Base-by-base conservation (phyloP, 92 coral and sea anemone genomes). In the Plumapathes pennacea region DNA sequence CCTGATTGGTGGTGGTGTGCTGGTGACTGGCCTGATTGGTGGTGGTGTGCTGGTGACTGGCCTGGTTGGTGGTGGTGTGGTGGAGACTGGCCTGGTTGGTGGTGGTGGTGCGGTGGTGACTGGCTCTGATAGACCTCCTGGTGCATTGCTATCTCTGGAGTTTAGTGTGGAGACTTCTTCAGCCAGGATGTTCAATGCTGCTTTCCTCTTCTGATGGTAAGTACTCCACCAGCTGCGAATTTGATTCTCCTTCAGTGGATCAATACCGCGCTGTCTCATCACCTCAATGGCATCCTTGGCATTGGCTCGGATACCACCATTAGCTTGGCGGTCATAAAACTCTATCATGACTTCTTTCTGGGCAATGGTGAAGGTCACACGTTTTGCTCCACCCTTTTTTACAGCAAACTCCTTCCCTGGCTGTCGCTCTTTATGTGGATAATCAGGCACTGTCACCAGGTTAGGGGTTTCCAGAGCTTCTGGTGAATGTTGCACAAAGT, bases 161-260 rank as follows among this genome's bases (percentile, higher is more conserved):
- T n/a, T n/a, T n/a, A n/a, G n/a, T 41, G 32, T 40, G 4, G 32
- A 13, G 3, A 34, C 21, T 20, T 55, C 32, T 31, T 45, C 45
- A 20, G 54, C 27, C 2, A 25, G 53, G 23, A 42, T 4, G n/a
- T 52, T 28, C 3, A 26, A 5, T 12, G 64, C 74, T 27, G 32
- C 13, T 56, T 74, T 74, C 14, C 64, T 46, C 24, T 74, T 74
- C 17, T 49, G 65, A 17, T 74, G 61, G 40, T 54, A 74, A 8
- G 60, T 32, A 21, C 81, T 57, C 81, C 81, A 64, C 81, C 74
- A 54, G 25, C 57, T 63, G 12, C 32, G 20, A 6, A 74, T 63
- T 28, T 74, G 81, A 17, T 28, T 10, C 8, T 31, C 57, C 28
- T 73, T 73, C 17, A 73, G 72, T 12, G 69, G 71, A 20, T 64